A percentile compares a stretch with the other conserved stretches of the same genome.
Evolutionary conservation across 2,888 invertebrate genomes (phyloP).

Genomic region (Agriopis aurantiaria): DNA sequence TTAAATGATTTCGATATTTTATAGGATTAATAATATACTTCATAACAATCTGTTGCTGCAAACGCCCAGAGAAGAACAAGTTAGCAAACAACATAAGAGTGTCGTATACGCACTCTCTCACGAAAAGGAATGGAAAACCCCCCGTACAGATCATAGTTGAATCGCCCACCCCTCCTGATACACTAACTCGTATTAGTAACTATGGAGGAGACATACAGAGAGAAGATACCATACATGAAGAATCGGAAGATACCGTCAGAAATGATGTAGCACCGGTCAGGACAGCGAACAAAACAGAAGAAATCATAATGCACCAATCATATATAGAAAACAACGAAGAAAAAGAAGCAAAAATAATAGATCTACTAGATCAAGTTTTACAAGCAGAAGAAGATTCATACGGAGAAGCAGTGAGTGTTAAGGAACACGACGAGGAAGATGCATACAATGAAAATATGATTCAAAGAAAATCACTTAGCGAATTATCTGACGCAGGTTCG

Average conservation of each 20-base stretch:
- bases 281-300: conserved; percentile 56
- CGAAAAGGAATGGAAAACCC: conserved; percentile 68
- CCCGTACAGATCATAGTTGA: conserved; percentile 76
- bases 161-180: conserved; percentile 76
- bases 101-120: conserved; percentile 52
- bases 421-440: conserved; percentile 63
- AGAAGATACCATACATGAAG: conserved; percentile 49
- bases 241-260: conserved; percentile 52
- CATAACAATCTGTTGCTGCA: conserved; percentile 68
- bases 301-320: conserved; percentile 67
- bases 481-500: conserved; percentile 78
- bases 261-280: conserved; percentile 42
- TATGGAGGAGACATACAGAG: conserved; percentile 53
- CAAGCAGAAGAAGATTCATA: conserved; percentile 82
- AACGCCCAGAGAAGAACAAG: conserved; percentile 53
- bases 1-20: conserved; percentile 38
- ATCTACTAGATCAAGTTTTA: conserved; percentile 78
- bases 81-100: conserved; percentile 55
- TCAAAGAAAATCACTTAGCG: conserved; percentile 75
- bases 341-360: conserved; percentile 82
- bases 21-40: conserved; percentile 78
- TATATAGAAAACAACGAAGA: conserved; percentile 74
- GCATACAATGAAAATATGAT: conserved; percentile 51
- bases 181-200: conserved; percentile 61
- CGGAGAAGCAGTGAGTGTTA: conserved; percentile 68